A percentile compares a stretch with the other conserved stretches of the same genome.
phyloP scores from a whole-genome alignment of 2,797 vertebrate species.

The Girardinus metallicus region DNA sequence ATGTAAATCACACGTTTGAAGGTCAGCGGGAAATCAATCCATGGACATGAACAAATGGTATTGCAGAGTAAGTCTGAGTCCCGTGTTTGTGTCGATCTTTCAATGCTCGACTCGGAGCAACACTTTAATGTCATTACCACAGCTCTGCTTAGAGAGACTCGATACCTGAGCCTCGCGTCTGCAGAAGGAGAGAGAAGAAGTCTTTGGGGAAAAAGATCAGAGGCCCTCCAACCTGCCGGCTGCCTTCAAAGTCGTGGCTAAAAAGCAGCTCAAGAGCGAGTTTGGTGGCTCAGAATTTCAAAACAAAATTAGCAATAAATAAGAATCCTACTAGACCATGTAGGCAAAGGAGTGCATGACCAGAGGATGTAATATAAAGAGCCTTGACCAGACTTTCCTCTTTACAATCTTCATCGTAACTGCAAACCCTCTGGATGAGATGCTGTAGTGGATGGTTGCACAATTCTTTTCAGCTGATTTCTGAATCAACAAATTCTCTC shows the following conservation, averaged over 20 bases:
- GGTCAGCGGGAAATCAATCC: conserved; percentile 41
- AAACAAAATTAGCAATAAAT: conserved; percentile 65
- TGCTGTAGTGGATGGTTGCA: background rate
- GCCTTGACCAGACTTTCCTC: conserved; percentile 38
- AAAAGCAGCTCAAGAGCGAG: conserved; percentile 74
- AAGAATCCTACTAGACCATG: conserved; percentile 51
- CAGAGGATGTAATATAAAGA: conserved; percentile 52
- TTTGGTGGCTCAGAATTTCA: conserved; percentile 73
- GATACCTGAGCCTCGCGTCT: conserved; percentile 64
- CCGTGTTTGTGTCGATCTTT: conserved; percentile 14
- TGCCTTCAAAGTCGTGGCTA: conserved; percentile 78
- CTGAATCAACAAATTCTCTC: background rate
- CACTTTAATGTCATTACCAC: conserved; percentile 62
- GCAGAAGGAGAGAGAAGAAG: conserved; percentile 54
- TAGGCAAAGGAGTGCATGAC: conserved; percentile 44
- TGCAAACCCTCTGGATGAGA: conserved; percentile 3
- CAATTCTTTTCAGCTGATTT: background rate
- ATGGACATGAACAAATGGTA: conserved; percentile 36
- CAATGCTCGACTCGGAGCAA: conserved; percentile 44
- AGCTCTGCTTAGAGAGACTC: conserved; percentile 52
- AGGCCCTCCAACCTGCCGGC: conserved; percentile 69
- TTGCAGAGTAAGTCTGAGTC: conserved; percentile 25
- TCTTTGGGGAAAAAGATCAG: conserved; percentile 77
- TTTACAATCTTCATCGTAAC: conserved; percentile 21
- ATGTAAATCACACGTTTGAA: conserved; percentile 50